phyloP scores from a whole-genome alignment of 1,140 invertebrate species.

The Papilio polyxenes region DNA sequence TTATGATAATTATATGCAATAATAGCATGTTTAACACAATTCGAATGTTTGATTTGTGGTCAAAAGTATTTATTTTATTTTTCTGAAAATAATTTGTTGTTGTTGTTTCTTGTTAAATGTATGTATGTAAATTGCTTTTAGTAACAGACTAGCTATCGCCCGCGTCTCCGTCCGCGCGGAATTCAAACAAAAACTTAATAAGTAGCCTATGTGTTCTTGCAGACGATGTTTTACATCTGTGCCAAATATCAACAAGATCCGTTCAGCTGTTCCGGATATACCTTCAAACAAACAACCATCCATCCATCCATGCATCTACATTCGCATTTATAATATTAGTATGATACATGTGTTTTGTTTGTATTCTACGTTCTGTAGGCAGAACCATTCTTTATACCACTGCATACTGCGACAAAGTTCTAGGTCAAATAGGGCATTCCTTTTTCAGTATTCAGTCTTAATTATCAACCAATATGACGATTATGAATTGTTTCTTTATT shows the following conservation, averaged over 20 bases:
- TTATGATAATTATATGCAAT: background rate
- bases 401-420: slow-evolving; percentile 3
- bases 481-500: background rate
- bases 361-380: background rate
- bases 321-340: background rate
- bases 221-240: too few relatives aligned
- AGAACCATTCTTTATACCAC: background rate
- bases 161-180: too few relatives aligned
- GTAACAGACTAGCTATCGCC: too few relatives aligned
- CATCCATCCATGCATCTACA: too few relatives aligned
- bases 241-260: too few relatives aligned
- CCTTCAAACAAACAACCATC: too few relatives aligned
- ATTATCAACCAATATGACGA: background rate
- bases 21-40: background rate
- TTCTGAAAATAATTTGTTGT: background rate
- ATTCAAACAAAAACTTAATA: too few relatives aligned
- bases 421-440: background rate
- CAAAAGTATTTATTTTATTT: background rate
- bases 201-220: too few relatives aligned
- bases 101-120: background rate
- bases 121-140: too few relatives aligned
- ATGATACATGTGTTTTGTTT: background rate
- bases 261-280: too few relatives aligned
- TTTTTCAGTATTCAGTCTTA: background rate
- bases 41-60: background rate